Conservation (phyloP, 2,797 vertebrate genomes). For the Pampus argenteus region DNA sequence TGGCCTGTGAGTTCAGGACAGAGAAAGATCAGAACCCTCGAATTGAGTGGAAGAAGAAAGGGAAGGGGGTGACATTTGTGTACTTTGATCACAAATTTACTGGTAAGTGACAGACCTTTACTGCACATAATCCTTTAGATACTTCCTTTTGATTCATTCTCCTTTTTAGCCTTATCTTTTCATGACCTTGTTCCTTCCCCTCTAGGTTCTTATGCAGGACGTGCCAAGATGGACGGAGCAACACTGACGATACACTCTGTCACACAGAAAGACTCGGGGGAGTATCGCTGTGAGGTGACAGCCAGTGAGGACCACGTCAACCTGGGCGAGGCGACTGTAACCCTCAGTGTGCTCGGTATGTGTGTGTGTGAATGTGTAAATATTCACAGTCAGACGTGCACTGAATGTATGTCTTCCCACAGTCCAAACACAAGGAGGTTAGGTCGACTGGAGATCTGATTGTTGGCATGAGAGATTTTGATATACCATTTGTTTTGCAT, state of each 20-base stretch:
- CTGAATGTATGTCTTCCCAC: neutral
- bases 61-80: constrained; percentile 89
- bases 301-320: constrained; percentile 86
- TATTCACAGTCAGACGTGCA: neutral
- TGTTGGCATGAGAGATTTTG: too few relatives aligned
- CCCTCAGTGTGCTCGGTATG: constrained; percentile 90
- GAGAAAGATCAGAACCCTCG: constrained; percentile 86
- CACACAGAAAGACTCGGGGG: constrained; percentile 92
- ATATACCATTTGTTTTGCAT: too few relatives aligned
- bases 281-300: constrained; percentile 95
- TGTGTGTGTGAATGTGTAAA: neutral
- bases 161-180: neutral
- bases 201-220: constrained; percentile 84
- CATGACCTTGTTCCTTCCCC: neutral
- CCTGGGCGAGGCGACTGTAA: constrained; percentile 89
- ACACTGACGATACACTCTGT: constrained; percentile 91
- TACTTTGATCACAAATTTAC: constrained; percentile 89
- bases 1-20: constrained; percentile 90
- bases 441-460: too few relatives aligned
- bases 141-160: neutral
- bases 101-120: constrained; percentile 64
- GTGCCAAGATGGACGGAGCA: constrained; percentile 90
- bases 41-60: constrained; percentile 95
- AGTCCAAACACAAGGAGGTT: too few relatives aligned
- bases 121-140: neutral